Evolutionary conservation across 1,140 invertebrate species (phyloP), one percentile per base, ranked within the genome.

Genomic region (Asobara japonica): DNA sequence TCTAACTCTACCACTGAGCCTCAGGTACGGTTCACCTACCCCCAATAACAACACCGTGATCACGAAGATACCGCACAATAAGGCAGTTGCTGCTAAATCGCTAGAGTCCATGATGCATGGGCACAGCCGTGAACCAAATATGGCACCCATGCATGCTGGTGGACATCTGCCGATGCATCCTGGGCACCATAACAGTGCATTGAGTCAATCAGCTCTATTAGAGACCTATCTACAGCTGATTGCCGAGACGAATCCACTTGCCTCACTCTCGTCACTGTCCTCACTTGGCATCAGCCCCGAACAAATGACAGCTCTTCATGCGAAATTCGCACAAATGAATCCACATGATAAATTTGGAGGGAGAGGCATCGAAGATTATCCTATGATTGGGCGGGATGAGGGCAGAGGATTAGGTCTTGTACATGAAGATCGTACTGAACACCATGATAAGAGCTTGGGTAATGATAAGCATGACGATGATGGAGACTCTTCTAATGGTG

Each of bases 171-270:
- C 86, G 29, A 73, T 87, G 66, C 82, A 77, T 60, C 84, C 75
- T 18, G 82, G 76, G 51, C 89, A 87, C 41, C 78, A 81, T 20
- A 79, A 78, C 7, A 81, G 89, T 75, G 82, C 89, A 74, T 89
- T 92, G 29, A 93, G 18, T 25, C 11, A 93, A 0, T 95, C 94
- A 1, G 93, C 93, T 0, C 90, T 96, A 30, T 81, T 96, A 18
- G 94, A 96, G 82, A 95, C 94, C 1, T 96, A 95, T 80, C 87
- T 96, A 16, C 94, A 95, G 81, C 91, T 95, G 70, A 95, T 96
- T 74, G 93, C 93, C 0, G 94, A 96, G 79, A 95, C 94, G 31
- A 91, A 91, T 41, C 90, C 91, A 84, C 82, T 89, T 67, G 56
- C 76, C 78, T 83, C 88, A 65, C 87, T 89, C 31, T 91, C 92